A percentile compares a stretch with the other conserved stretches of the same genome.
These are phyloP conservation scores for Thalassophryne amazonica DNA, from an alignment of 2,797 vertebrate species.

Conservation along the genomic window DNA sequence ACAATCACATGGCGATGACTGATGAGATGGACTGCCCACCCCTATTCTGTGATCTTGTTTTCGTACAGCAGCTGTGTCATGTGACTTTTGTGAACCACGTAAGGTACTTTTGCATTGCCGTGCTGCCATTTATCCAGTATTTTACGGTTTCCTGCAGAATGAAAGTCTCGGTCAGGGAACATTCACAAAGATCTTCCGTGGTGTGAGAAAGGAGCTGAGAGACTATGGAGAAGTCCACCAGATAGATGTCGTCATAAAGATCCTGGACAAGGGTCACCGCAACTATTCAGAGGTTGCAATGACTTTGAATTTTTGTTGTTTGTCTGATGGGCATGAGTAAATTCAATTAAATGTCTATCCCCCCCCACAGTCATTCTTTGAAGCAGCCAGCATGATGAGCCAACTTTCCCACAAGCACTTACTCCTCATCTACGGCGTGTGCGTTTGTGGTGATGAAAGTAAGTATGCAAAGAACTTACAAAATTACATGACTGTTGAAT, in stretches of 20 bases:
- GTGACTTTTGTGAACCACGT: no score
- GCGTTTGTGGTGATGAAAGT: slow-evolving; percentile 95
- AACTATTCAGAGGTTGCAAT: slow-evolving; percentile 90
- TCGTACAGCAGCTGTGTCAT: no score
- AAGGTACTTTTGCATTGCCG: no score
- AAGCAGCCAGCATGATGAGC: slow-evolving; percentile 99
- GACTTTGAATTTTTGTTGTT: no score
- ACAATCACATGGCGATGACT: no score
- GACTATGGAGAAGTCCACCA: slow-evolving; percentile 92
- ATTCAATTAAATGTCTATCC: no score
- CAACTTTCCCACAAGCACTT: slow-evolving; percentile 95
- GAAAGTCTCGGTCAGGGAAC: slow-evolving; percentile 95
- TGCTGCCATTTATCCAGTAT: no score
- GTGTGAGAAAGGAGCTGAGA: slow-evolving; percentile 87
- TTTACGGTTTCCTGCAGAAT: slow-evolving; percentile 65
- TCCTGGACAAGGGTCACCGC: slow-evolving; percentile 92
- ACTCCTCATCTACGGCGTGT: slow-evolving; percentile 93
- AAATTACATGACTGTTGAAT: no score
- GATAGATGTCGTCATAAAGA: slow-evolving; percentile 92
- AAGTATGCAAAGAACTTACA: slow-evolving; percentile 64
- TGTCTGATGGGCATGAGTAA: no score
- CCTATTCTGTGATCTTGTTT: no score
- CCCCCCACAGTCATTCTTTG: slow-evolving; percentile 90
- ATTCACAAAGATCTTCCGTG: slow-evolving; percentile 94
- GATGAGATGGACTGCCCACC: no score